Evolutionary conservation across 2,888 invertebrate genomes (phyloP).

Genomic region (Corbicula japonica): DNA sequence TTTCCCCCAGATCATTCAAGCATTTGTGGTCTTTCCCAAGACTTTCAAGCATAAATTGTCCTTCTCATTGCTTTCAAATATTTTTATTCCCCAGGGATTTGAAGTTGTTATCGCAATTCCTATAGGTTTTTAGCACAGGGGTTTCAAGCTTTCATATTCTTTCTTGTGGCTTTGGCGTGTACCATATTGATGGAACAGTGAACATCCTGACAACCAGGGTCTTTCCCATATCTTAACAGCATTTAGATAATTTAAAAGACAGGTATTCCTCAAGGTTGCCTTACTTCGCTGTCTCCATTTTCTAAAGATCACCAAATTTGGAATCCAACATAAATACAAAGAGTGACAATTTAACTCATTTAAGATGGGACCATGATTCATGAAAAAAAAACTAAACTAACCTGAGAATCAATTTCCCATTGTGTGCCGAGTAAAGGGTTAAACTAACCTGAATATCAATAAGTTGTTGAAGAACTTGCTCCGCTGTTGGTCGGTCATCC

Average conservation of each 20-base stretch:
- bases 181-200: neutral
- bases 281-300: too few species aligned
- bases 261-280: too few species aligned
- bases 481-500: slow-evolving; percentile 57
- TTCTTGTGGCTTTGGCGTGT: neutral
- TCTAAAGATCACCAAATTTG: too few species aligned
- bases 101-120: neutral
- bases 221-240: slow-evolving; percentile 5
- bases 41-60: too few species aligned
- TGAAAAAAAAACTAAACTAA: neutral
- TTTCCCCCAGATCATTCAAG: neutral
- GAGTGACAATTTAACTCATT: too few species aligned
- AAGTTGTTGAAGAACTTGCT: slow-evolving; percentile 47
- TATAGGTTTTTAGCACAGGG: neutral
- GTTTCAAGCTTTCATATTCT: neutral
- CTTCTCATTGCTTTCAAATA: neutral
- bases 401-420: neutral
- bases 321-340: too few species aligned
- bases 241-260: slow-evolving; percentile 6
- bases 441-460: slow-evolving; percentile 53
- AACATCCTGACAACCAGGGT: neutral
- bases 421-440: too few species aligned
- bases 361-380: too few species aligned
- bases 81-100: neutral
- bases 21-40: neutral